Evolutionary conservation across 2,113 vertebrate genomes (phyloP).

Genomic region (Psittacara wagleri): DNA sequence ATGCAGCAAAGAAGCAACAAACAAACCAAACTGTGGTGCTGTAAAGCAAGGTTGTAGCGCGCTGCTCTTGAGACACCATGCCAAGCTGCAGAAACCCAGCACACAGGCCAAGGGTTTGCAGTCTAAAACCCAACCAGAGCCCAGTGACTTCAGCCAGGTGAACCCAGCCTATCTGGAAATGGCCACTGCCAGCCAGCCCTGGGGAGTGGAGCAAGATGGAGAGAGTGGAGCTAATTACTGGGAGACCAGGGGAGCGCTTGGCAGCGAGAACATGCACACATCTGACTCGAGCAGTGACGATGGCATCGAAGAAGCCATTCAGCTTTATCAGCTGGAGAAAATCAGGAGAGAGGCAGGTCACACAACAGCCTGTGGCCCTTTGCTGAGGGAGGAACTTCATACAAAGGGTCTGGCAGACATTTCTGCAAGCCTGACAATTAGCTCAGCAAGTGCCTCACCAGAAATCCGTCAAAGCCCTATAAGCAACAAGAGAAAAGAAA

Average conservation of each 20-base stretch:
- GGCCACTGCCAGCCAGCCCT: neutral
- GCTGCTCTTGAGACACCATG: constrained; percentile 37
- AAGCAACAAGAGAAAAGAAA: constrained; percentile 70
- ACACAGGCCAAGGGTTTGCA: neutral
- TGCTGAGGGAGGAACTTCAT: constrained; percentile 33
- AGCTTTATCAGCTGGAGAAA: constrained; percentile 89
- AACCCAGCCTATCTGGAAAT: neutral
- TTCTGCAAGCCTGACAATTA: constrained; percentile 12
- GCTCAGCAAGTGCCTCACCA: constrained; percentile 64
- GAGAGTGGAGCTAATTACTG: neutral
- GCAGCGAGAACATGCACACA: rapidly evolving
- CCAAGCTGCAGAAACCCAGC: constrained; percentile 1
- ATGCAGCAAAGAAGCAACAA: constrained; percentile 55
- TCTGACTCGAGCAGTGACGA: constrained; percentile 90
- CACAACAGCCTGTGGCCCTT: constrained; percentile 15
- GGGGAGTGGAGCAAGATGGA: neutral
- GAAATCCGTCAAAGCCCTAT: constrained; percentile 52
- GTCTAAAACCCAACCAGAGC: neutral
- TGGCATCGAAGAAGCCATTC: constrained; percentile 93
- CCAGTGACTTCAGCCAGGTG: neutral
- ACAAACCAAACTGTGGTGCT: constrained; percentile 4
- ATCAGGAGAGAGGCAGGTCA: constrained; percentile 66
- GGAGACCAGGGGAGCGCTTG: neutral
- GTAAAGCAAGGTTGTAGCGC: constrained; percentile 60
- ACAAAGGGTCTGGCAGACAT: neutral